A percentile compares a stretch with the other conserved stretches of the same genome.
Conservation (phyloP, 2,113 vertebrate genomes). For the Apteryx owenii region DNA sequence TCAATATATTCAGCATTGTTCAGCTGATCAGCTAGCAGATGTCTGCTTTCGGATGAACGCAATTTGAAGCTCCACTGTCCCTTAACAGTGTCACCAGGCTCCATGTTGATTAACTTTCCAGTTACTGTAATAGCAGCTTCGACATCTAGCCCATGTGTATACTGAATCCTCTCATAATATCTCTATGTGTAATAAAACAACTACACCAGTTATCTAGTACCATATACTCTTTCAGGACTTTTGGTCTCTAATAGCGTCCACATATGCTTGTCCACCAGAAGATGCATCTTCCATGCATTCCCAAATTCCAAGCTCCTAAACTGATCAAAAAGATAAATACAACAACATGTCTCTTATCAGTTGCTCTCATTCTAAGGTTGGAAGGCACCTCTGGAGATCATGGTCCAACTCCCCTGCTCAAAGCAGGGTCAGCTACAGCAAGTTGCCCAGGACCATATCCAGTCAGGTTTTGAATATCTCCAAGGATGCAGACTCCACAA, state of each 20-base stretch:
- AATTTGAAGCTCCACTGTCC: not conserved
- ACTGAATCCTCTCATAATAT: not conserved
- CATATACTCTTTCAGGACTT: not conserved
- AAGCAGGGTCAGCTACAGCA: too few relatives aligned
- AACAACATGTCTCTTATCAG: not conserved
- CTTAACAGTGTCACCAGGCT: not conserved
- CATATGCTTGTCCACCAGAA: not conserved
- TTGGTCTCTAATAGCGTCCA: not conserved
- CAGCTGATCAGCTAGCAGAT: not conserved
- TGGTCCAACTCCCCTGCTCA: too few relatives aligned
- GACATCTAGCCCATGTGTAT: not conserved
- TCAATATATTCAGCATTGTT: not conserved
- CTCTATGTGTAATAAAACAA: not conserved
- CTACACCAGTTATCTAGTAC: not conserved
- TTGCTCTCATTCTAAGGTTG: too few relatives aligned
- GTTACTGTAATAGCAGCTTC: not conserved
- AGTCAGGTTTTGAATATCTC: too few relatives aligned
- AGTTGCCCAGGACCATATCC: too few relatives aligned
- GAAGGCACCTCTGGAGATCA: too few relatives aligned
- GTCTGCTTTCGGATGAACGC: not conserved
- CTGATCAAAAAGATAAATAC: not conserved
- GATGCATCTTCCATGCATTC: rapidly evolving
- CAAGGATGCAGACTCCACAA: too few relatives aligned
- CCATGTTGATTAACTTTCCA: not conserved
- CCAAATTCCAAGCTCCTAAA: not conserved